phyloP scores from a whole-genome alignment of 1,140 invertebrate genomes.

The Eumeta japonica region DNA sequence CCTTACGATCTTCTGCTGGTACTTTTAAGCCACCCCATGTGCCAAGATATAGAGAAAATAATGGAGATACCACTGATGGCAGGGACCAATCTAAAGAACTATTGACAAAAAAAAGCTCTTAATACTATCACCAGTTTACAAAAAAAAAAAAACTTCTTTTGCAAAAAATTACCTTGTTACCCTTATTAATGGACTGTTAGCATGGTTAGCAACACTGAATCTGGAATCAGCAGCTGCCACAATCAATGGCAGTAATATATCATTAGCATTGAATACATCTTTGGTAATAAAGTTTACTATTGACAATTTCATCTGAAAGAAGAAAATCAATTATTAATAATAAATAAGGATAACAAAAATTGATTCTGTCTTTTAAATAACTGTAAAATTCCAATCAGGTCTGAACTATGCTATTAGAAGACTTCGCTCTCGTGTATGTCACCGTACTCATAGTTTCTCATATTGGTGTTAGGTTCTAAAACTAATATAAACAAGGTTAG shows the following conservation, averaged over 20 bases:
- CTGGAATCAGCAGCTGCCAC: constrained; percentile 85
- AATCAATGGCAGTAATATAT: constrained; percentile 76
- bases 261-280: constrained; percentile 73
- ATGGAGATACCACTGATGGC: constrained; percentile 64
- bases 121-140: not conserved
- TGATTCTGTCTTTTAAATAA: too few species aligned
- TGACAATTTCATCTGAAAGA: constrained; percentile 43
- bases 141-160: constrained; percentile 6
- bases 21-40: constrained; percentile 50
- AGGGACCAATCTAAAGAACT: constrained; percentile 78
- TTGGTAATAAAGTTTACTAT: constrained; percentile 79
- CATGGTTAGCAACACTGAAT: constrained; percentile 76
- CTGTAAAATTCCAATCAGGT: too few species aligned
- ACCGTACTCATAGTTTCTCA: too few species aligned
- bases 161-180: constrained; percentile 61
- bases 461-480: too few species aligned
- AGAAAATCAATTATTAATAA: not conserved
- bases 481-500: too few species aligned
- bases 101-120: constrained; percentile 21
- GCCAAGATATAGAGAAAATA: constrained; percentile 80
- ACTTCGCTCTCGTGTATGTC: too few species aligned
- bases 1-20: constrained; percentile 52
- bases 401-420: too few species aligned
- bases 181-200: constrained; percentile 73
- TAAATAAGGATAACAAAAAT: too few species aligned